Base-by-base conservation (phyloP, 2,113 vertebrate genomes). In the Mirounga angustirostris region DNA sequence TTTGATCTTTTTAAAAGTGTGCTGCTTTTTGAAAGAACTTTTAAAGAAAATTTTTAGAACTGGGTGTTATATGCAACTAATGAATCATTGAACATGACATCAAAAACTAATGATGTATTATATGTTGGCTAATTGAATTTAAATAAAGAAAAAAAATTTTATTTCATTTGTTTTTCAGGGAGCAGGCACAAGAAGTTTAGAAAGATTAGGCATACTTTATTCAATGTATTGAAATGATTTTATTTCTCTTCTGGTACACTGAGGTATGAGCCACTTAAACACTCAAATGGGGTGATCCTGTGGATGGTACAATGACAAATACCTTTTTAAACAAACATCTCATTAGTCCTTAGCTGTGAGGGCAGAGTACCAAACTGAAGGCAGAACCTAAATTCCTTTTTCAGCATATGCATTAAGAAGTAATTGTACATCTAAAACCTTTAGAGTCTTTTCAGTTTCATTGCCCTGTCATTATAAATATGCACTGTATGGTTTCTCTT, bases 91-190 rank as follows among this genome's bases (percentile, higher is more conserved):
- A 65, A 65, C 30, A 65, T 65, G 33, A 65, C 63, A 65, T 65
- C 63, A 65, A 65, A 65, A 33, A 33, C 30, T 9, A 59, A 65
- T 33, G 7, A 65, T 33, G 28, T 33, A 65, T 65, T 33, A 33
- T 33, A 65, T 15, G 63, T 33, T 65, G 63, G 13, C 63, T 65
- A 33, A 33, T 65, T 65, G 63, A 65, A 65, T 65, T 65, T 65
- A 65, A 65, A 65, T 30, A 28, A 63, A 63, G 12, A 61, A 61
- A 28, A 28, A 63, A 61, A 12, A 58, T 74, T 63, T 74, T 83
- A 83, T 84, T 91, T 69, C 7, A 46, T 89, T 86, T 93, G 9
- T 92, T 85, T 86, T n/a, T 82, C n/a, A 90, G 21, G 52, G 83
- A 93, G 8, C 56, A 71, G 26, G 67, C 19, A 56, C 1, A 40